A percentile compares a stretch with the other conserved stretches of the same genome.
Conservation (phyloP, 2,888 invertebrate genomes). For the Epiblema foenella region DNA sequence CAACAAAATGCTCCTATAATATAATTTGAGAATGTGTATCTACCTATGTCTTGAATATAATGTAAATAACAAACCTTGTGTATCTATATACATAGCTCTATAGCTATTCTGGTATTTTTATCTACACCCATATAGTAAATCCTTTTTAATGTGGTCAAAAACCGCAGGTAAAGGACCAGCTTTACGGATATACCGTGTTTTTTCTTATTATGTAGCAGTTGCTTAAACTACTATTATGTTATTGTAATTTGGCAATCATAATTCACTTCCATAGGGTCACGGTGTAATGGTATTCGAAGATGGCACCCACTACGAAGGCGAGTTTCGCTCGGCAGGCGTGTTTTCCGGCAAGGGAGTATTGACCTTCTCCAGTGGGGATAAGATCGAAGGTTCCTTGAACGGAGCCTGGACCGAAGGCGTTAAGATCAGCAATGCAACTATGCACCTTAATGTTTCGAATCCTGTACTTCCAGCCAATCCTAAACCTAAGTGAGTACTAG, state of each 20-base stretch:
- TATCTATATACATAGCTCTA: too few species aligned
- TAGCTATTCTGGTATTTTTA: too few species aligned
- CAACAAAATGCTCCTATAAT: not conserved
- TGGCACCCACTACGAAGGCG: constrained; percentile 95
- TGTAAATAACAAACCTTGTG: not conserved
- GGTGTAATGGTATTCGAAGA: constrained; percentile 96
- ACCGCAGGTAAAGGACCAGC: too few species aligned
- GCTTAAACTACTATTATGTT: too few species aligned
- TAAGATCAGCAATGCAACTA: constrained; percentile 89
- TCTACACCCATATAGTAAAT: too few species aligned
- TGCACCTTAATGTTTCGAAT: constrained; percentile 87
- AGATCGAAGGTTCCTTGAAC: constrained; percentile 89
- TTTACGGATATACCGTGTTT: too few species aligned
- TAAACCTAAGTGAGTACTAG: constrained; percentile 83
- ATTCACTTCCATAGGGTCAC: constrained; percentile 86
- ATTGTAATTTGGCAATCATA: too few species aligned
- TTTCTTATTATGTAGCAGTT: too few species aligned
- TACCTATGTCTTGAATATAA: not conserved
- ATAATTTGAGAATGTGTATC: not conserved
- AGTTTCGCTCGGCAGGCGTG: constrained; percentile 91
- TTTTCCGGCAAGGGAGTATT: constrained; percentile 93
- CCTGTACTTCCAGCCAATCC: constrained; percentile 82
- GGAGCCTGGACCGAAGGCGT: constrained; percentile 92
- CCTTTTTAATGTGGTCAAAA: too few species aligned
- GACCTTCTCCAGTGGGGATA: constrained; percentile 91